phyloP scores from a whole-genome alignment of 2,113 vertebrate genomes.

The Pachyramphus minor region DNA sequence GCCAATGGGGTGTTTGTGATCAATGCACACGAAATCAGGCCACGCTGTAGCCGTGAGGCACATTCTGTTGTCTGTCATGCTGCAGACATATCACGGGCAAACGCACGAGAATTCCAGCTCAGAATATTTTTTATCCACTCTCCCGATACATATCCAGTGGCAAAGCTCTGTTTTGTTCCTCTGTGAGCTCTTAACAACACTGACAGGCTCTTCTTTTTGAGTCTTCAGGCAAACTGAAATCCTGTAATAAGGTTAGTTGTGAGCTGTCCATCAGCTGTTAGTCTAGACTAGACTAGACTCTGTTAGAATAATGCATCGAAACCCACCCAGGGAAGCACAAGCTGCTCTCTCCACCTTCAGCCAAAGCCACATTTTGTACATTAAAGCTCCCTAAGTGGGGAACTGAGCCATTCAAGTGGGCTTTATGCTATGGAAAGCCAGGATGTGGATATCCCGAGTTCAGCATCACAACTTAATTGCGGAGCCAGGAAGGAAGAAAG shows the following conservation, averaged over 20 bases:
- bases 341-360: neutral
- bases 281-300: no score
- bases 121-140: neutral
- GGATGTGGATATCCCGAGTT: neutral
- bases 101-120: neutral
- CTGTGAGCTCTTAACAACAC: neutral
- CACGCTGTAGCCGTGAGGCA: neutral
- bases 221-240: neutral
- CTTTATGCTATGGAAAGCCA: conserved; percentile 2
- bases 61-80: neutral
- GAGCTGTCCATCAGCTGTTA: neutral
- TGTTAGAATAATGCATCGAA: neutral
- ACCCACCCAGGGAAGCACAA: rapidly evolving
- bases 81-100: neutral
- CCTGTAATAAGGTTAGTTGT: neutral
- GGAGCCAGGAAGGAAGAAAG: neutral
- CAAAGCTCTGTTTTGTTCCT: neutral
- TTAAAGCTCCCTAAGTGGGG: neutral
- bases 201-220: neutral
- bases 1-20: neutral
- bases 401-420: neutral
- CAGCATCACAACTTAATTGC: neutral
- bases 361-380: neutral
- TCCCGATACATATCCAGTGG: no score
- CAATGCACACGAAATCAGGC: neutral